phyloP scores from a whole-genome alignment of 2,888 invertebrate species.

The Doris montereyensis region DNA sequence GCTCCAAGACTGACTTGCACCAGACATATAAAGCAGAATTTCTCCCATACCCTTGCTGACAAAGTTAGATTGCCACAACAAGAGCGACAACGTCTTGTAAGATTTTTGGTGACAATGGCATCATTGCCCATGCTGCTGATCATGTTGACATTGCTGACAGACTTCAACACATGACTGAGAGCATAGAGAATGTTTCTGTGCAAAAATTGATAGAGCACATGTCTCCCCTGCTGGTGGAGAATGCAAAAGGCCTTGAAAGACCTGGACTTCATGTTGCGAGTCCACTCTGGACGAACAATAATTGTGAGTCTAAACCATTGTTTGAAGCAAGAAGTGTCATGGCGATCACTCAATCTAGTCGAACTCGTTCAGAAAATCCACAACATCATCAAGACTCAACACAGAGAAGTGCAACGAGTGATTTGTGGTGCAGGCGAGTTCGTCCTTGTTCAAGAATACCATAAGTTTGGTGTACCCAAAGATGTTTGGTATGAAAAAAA shows the following conservation, averaged over 20 bases:
- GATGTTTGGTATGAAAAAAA: slow-evolving; percentile 30
- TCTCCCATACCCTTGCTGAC: slow-evolving; percentile 22
- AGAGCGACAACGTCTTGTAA: slow-evolving; percentile 14
- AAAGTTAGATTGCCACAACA: slow-evolving; percentile 17
- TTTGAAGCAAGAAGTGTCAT: background rate
- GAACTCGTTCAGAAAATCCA: slow-evolving; percentile 25
- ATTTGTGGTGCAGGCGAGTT: slow-evolving; percentile 23
- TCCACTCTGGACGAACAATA: slow-evolving; percentile 22
- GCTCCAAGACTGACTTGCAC: slow-evolving; percentile 20
- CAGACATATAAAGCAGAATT: slow-evolving; percentile 24
- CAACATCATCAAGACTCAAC: slow-evolving; percentile 5
- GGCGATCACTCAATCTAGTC: slow-evolving; percentile 8
- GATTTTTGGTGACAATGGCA: slow-evolving; percentile 26
- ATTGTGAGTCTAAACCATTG: slow-evolving; percentile 6
- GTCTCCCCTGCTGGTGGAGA: slow-evolving; percentile 26
- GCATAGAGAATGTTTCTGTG: background rate
- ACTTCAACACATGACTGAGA: slow-evolving; percentile 13
- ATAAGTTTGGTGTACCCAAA: slow-evolving; percentile 27
- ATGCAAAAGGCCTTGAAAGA: background rate
- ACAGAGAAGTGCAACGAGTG: slow-evolving; percentile 25
- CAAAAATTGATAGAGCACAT: background rate
- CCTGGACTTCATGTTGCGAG: slow-evolving; percentile 15
- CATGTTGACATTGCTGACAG: slow-evolving; percentile 21
- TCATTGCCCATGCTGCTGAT: slow-evolving; percentile 12
- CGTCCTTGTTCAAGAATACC: slow-evolving; percentile 24